Evolutionary conservation across 2,797 vertebrate genomes (phyloP), one percentile per base, ranked within the genome.

Genomic region (Danio kyathit): DNA sequence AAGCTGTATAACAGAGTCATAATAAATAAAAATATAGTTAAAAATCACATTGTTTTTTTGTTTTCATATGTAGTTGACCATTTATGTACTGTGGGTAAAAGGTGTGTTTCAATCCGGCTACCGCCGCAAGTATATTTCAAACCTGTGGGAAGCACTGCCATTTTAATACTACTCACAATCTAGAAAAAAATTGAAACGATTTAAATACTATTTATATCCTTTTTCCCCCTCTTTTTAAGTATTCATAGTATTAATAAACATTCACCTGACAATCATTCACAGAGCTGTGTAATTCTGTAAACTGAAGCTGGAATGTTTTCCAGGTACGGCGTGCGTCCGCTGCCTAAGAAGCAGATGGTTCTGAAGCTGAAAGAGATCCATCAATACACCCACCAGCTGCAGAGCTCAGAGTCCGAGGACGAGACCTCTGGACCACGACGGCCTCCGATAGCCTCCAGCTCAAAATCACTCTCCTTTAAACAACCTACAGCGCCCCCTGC

Each of bases 351-450:
- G 75, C 95, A 98, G 92, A 99, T 99, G 98, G 92, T 99, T 82
- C 89, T 97, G 79, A 99, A 98, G 85, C 93, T 99, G 91, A 98
- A 96, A 91, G 96, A 99, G 93, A 99, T 99, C 88, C 97, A 98
- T 89, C 95, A 96, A 82, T 99, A 97, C 87, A 99, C 97, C n/a
- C 98, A 98, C 89, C 95, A 91, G 91, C 92, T 95, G 5, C 59
- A 87, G 90, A 94, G 91, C 89, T 96, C 96, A 0, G 95, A 96
- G 82, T 95, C 94, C 0, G 95, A 96, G 57, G 94, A 92, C 0
- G 95, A 95, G 52, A 86, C 85, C 86, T n/a, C 1, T 74, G 38
- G 41, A 52, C 75, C 67, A 17, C 63, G 41, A 19, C 72, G 3
- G 49, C 48, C 61, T 66, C 69, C 69, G 59, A 77, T 14, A 0